phyloP scores from a whole-genome alignment of 2,113 vertebrate genomes.

The Psophia crepitans region DNA sequence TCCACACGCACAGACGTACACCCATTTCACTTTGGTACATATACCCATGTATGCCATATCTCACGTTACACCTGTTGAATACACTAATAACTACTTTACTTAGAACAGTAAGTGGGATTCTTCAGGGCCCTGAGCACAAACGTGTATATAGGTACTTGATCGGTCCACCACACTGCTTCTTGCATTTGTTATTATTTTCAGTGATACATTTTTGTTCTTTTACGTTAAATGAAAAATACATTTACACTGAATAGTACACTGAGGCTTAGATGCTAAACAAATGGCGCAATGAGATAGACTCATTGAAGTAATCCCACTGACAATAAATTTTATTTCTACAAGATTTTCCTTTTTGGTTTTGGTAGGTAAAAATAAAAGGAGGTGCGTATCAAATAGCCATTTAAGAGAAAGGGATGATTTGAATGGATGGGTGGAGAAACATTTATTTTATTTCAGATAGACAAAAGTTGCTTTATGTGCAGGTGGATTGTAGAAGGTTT shows the following conservation, averaged over 20 bases:
- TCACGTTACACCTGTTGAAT: not conserved
- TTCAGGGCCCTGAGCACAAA: not conserved
- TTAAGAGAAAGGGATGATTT: slow-evolving; percentile 60
- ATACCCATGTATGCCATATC: accelerated
- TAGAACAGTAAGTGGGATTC: not conserved
- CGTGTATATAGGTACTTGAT: not conserved
- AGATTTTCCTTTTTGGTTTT: not conserved
- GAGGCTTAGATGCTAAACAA: not conserved
- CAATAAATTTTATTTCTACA: not conserved
- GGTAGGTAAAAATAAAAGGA: not conserved
- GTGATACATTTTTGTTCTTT: not conserved
- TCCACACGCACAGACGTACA: accelerated
- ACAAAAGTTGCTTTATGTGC: slow-evolving; percentile 76
- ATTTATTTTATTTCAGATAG: slow-evolving; percentile 39
- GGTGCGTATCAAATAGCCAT: slow-evolving; percentile 18
- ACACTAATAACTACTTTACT: not conserved
- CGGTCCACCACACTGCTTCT: not conserved
- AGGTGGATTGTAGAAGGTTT: slow-evolving; percentile 78
- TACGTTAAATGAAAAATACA: not conserved
- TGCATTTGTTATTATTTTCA: not conserved
- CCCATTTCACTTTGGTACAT: not conserved
- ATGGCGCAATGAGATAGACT: not conserved
- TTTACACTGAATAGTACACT: not conserved
- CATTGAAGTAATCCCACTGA: not conserved
- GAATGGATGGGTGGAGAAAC: not conserved